Evolutionary conservation across 2,888 invertebrate species (phyloP), one percentile per base, ranked within the genome.

Genomic region (Agrenia bidenticulata): DNA sequence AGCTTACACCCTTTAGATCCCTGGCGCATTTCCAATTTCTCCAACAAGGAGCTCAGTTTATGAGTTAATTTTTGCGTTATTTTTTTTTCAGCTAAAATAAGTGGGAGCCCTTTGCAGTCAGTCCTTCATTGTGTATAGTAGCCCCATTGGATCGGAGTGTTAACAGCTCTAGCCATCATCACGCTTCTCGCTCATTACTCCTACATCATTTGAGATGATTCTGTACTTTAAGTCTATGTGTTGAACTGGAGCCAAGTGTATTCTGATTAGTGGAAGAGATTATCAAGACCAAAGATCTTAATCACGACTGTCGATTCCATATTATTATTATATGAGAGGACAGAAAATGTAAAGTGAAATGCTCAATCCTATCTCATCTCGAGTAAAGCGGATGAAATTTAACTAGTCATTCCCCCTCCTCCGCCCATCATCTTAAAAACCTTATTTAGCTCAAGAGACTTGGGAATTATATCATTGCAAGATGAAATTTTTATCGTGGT

Each of bases 281-380:
- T 24, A 58, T 58, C 58, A 24, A n/a, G 23, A 15, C 27, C 24
- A 49, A 49, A 49, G 58, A 58, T 58, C 58, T 58, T 58, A 58
- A 58, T 58, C 58, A 58, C 58, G 58, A 58, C 58, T 58, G 58
- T 57, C 42, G 57, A 57, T 58, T 37, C 26, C 41, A 45, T 15
- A 13, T 45, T 58, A 21, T 45, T 58, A 58, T 45, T 58, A 21
- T 24, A 49, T 5, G 26, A 58, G 26, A 26, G 42, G 27, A 58
- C 26, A 58, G n/a, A 26, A 57, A 41, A 39, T 57, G 24, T 17
- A n/a, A 41, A 57, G n/a, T 58, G 23, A 2, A n/a, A 19, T 39
- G 57, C 7, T 21, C 21, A 41, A 51, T 51, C 51, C 24, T 51
- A 17, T 21, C 21, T 13, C 32, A 32, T 32, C 32, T 32, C 32